Percentiles rank a stretch among this genome's conserved stretches.
Conservation (phyloP, 1,140 invertebrate species). For the Zaprionus lachaisei region DNA sequence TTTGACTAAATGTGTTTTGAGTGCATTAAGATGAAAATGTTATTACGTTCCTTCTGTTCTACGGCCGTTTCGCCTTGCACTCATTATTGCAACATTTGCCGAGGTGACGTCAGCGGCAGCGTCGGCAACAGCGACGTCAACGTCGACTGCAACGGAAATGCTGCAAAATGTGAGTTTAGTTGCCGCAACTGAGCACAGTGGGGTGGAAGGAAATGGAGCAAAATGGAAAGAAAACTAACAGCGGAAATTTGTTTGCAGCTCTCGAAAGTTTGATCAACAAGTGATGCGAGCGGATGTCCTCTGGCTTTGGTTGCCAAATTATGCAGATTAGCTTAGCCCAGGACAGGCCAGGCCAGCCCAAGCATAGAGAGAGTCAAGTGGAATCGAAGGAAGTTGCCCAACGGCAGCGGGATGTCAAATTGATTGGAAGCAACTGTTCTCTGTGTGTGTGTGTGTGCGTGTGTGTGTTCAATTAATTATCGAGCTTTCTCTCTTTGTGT, state of each 20-base stretch:
- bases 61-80: constrained; percentile 16
- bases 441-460: neutral
- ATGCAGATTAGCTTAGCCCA: constrained; percentile 57
- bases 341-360: constrained; percentile 15
- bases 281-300: constrained; percentile 52
- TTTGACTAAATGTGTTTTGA: constrained; percentile 75
- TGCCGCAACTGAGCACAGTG: constrained; percentile 29
- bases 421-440: constrained; percentile 12
- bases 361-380: constrained; percentile 23
- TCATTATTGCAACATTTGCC: constrained; percentile 75
- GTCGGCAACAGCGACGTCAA: constrained; percentile 48
- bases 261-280: constrained; percentile 70
- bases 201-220: constrained; percentile 21
- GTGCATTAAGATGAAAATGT: constrained; percentile 79
- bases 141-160: constrained; percentile 45
- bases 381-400: constrained; percentile 48
- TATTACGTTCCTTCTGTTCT: constrained; percentile 55
- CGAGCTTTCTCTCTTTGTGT: neutral
- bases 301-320: constrained; percentile 58
- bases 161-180: constrained; percentile 58
- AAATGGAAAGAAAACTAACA: constrained; percentile 39
- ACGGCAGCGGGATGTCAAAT: constrained; percentile 8
- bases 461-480: constrained; percentile 10
- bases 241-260: constrained; percentile 68
- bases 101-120: constrained; percentile 45